Evolutionary conservation across 2,113 vertebrate genomes (phyloP).

Genomic region (Macroglossus sobrinus): DNA sequence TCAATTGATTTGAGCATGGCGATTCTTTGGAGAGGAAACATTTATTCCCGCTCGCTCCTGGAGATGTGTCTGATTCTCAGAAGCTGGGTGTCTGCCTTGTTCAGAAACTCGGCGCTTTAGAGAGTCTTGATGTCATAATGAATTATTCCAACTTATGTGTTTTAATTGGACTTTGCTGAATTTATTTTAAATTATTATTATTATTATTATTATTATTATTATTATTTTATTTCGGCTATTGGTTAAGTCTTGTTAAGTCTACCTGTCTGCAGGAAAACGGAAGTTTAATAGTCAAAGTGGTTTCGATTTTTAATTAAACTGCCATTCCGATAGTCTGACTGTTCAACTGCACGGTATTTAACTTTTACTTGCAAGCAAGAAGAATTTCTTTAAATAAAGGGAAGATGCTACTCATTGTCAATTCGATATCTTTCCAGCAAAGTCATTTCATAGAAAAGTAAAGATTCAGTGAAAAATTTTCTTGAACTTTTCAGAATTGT

Average conservation of each 20-base stretch:
- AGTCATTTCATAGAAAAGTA: not conserved
- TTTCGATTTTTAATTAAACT: conserved; percentile 21
- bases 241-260: not conserved
- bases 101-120: not conserved
- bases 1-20: not conserved
- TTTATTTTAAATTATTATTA: not conserved
- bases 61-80: not conserved
- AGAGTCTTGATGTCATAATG: not conserved
- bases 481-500: not conserved
- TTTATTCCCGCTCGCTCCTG: not conserved
- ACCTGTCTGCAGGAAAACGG: not conserved
- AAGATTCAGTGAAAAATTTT: not conserved
- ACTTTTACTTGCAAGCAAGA: not conserved
- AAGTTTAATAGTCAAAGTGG: not conserved
- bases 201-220: not conserved
- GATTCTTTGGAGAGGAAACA: not conserved
- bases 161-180: not conserved
- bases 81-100: not conserved
- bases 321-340: not conserved
- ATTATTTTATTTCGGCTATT: not conserved
- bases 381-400: not conserved
- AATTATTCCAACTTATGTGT: not conserved
- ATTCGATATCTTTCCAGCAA: not conserved
- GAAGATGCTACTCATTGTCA: not conserved
- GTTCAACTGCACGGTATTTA: not conserved